Evolutionary conservation across 2,888 invertebrate genomes (phyloP), one percentile per base, ranked within the genome.

Genomic region (Cartodere bifasciata): DNA sequence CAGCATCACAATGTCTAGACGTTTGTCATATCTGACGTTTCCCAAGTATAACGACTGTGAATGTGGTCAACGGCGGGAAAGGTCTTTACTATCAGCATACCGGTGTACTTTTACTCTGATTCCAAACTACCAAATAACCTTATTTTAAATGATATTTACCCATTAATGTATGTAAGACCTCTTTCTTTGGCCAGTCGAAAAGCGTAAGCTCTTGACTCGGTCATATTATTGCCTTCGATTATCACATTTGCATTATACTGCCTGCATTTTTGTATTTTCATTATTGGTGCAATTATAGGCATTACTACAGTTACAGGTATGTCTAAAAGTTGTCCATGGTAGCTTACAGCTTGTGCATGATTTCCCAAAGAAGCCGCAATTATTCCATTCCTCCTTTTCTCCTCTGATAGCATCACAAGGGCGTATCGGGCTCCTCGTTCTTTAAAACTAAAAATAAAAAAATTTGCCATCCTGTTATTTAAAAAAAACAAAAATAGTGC

Each of bases 281-380:
- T 94, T 34, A 95, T 83, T 0, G 94, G 92, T 0, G 94, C 94
- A 1, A 87, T 76, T 22, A 76, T 75, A 0, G 94, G 94, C 94
- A 95, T 94, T n/a, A 95, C 85, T 4, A 95, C 81, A 0, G 77
- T 79, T 9, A 75, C 72, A 0, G 72, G 67, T 29, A 76, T 67
- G 4, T 60, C 63, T 13, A 81, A 60, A 36, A 64, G 62, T 31
- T 63, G 55, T 0, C 81, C 81, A 49, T 82, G 81, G 52, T 77
- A 82, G 35, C 72, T 70, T 22, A 82, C 62, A 1, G 78, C 80
- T 45, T 87, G 75, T 0, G 95, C 92, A 60, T 95, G 94, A 58
- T 94, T 95, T 1, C 94, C 94, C 31, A 92, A 70, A 0, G 91
- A 91, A 0, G 94, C 92, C 1, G 92, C 87, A 35, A 91, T 85